Conservation (phyloP, 1,140 invertebrate genomes). For the Diachasmimorpha longicaudata region DNA sequence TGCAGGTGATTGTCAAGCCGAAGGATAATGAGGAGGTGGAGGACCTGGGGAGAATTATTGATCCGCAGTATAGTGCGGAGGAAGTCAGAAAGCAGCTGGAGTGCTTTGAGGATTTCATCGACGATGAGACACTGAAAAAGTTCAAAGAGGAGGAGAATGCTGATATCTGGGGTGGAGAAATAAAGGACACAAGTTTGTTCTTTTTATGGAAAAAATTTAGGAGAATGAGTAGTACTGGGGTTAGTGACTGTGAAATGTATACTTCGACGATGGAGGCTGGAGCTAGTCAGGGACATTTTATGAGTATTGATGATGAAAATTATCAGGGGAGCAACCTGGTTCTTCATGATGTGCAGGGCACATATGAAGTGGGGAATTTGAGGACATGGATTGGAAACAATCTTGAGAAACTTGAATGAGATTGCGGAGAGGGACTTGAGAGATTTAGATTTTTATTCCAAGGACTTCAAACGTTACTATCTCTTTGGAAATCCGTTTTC, state of each 20-base stretch:
- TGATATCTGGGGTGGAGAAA: background rate
- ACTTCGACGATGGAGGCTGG: background rate
- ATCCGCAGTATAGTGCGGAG: background rate
- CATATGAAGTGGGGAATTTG: background rate
- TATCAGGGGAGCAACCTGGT: background rate
- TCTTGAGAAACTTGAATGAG: background rate
- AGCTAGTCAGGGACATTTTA: background rate
- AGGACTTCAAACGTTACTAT: background rate
- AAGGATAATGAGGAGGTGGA: background rate
- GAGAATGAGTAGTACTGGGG: background rate
- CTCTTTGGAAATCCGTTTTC: too few species aligned
- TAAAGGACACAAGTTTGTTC: conserved; percentile 17
- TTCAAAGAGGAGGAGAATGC: conserved; percentile 4
- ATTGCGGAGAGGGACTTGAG: too few species aligned
- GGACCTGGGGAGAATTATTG: background rate
- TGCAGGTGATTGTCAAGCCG: background rate
- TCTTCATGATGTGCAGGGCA: background rate
- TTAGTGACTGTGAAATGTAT: background rate
- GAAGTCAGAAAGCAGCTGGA: background rate
- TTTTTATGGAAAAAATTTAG: conserved; percentile 1
- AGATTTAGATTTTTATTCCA: background rate
- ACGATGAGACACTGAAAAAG: background rate
- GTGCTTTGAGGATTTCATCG: conserved; percentile 18
- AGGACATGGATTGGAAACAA: background rate
- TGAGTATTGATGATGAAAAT: background rate